A percentile compares a stretch with the other conserved stretches of the same genome.
Evolutionary conservation across 2,113 vertebrate genomes (phyloP).

Genomic region (Microtus pennsylvanicus): DNA sequence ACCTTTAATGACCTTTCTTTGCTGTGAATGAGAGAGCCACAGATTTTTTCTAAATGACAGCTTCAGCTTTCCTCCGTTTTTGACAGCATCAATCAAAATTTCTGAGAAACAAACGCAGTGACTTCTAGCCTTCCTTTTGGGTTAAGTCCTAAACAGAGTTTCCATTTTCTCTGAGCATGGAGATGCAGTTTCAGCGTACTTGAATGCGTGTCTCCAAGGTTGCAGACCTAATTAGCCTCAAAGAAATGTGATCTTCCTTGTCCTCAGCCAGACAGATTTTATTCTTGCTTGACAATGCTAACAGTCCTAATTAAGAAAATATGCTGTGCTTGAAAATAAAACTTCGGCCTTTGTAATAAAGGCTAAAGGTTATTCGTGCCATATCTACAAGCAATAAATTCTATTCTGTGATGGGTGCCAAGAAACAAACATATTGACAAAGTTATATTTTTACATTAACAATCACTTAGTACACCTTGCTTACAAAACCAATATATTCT

Average conservation of each 20-base stretch:
- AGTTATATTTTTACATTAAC: background rate
- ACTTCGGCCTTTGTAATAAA: background rate
- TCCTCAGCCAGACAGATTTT: background rate
- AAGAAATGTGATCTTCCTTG: background rate
- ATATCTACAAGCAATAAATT: background rate
- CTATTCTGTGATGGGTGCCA: background rate
- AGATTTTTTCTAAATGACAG: background rate
- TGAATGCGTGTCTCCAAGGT: background rate
- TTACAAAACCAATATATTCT: background rate
- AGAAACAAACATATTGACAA: background rate
- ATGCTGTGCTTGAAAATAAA: background rate
- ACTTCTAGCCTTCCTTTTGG: too few species aligned
- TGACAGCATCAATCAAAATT: background rate
- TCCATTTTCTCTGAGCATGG: background rate
- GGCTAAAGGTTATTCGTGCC: background rate
- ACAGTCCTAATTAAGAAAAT: slow-evolving; percentile 3
- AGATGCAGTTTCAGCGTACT: background rate
- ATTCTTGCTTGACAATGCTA: slow-evolving; percentile 2
- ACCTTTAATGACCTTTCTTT: slow-evolving; percentile 16
- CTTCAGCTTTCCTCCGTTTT: background rate
- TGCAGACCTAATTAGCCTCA: slow-evolving; percentile 16
- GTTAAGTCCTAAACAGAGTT: background rate
- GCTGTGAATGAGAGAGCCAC: background rate
- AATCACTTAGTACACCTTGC: background rate
- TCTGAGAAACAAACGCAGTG: background rate